Evolutionary conservation across 1,140 invertebrate species (phyloP).

Genomic region (Pantala flavescens): DNA sequence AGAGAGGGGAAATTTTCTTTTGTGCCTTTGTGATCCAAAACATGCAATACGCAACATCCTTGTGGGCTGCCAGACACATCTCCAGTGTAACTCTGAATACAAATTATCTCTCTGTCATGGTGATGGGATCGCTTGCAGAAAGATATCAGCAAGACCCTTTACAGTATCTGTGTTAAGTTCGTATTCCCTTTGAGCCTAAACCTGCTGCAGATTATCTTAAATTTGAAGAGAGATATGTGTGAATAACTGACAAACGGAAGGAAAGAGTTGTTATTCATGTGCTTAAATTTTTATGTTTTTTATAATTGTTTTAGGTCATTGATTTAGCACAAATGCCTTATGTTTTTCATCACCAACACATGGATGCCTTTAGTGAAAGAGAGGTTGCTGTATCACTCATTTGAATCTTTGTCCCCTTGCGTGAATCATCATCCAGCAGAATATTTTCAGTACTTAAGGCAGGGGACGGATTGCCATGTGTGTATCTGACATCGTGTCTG

Average conservation of each 20-base stretch:
- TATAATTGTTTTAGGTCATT: slow-evolving; percentile 8
- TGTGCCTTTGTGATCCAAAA: background rate
- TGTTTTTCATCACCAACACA: background rate
- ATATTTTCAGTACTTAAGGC: no score
- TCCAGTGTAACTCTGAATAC: background rate
- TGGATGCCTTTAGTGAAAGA: background rate
- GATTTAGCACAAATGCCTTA: slow-evolving; percentile 9
- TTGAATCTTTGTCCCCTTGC: no score
- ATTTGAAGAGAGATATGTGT: no score
- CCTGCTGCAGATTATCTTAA: background rate
- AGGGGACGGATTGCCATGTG: no score
- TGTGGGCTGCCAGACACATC: background rate
- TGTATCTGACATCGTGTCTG: no score
- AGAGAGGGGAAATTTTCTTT: background rate
- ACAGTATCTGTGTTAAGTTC: no score
- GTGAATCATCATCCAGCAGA: no score
- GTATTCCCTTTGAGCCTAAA: background rate
- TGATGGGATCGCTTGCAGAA: no score
- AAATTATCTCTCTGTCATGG: no score
- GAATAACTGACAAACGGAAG: no score
- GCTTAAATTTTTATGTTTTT: slow-evolving; percentile 1
- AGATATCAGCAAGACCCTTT: no score
- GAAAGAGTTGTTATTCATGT: background rate
- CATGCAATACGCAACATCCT: background rate
- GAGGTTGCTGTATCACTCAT: no score